Conservation (phyloP, 2,888 invertebrate species). For the Drosophila neotestacea region DNA sequence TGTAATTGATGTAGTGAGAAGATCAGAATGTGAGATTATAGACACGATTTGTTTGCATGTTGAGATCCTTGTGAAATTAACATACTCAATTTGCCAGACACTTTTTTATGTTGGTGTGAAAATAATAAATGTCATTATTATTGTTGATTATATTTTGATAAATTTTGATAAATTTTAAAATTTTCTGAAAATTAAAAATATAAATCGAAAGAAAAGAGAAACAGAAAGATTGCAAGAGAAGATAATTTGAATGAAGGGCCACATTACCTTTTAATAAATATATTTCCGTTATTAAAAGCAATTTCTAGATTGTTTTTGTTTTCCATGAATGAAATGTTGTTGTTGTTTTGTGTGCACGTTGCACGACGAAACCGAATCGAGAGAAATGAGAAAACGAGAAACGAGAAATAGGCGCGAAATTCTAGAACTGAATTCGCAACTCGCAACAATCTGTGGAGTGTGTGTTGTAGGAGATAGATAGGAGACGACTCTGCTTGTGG, state of each 20-base stretch:
- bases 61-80: slow-evolving; percentile 4
- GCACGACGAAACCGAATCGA: too few relatives aligned
- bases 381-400: background rate
- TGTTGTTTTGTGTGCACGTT: slow-evolving; percentile 12
- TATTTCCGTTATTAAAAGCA: slow-evolving; percentile 85
- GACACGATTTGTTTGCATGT: background rate
- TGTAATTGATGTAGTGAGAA: slow-evolving; percentile 13
- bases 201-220: background rate
- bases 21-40: background rate
- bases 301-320: slow-evolving; percentile 85
- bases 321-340: slow-evolving; percentile 84
- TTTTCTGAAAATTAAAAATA: background rate
- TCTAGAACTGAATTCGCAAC: slow-evolving; percentile 16
- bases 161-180: background rate
- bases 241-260: slow-evolving; percentile 31
- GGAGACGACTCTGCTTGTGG: slow-evolving; percentile 34
- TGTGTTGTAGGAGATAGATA: slow-evolving; percentile 6
- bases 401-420: slow-evolving; percentile 71
- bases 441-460: slow-evolving; percentile 42
- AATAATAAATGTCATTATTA: slow-evolving; percentile 8
- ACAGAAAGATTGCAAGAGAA: background rate
- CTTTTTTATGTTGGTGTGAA: background rate
- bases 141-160: background rate
- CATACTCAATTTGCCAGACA: background rate
- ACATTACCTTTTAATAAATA: slow-evolving; percentile 85